A percentile compares a stretch with the other conserved stretches of the same genome.
phyloP scores from a whole-genome alignment of 2,113 vertebrate genomes.

The Talpa occidentalis region DNA sequence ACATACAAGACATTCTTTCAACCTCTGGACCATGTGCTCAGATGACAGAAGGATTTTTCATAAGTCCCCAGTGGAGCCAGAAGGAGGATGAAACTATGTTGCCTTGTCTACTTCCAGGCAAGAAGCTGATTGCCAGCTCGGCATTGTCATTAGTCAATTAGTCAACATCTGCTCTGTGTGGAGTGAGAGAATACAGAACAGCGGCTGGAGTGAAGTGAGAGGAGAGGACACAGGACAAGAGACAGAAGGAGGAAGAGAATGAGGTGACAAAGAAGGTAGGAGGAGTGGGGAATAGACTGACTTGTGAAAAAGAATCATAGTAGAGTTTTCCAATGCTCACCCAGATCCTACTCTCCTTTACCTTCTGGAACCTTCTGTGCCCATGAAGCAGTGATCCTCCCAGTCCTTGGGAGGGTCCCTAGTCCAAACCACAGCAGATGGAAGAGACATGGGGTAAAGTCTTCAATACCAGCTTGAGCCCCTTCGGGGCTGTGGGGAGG shows the following conservation, averaged over 20 bases:
- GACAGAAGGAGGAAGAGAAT: background rate
- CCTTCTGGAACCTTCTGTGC: background rate
- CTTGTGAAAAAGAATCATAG: background rate
- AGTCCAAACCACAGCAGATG: background rate
- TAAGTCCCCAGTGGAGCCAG: background rate
- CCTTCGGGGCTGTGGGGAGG: background rate
- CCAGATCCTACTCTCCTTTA: background rate
- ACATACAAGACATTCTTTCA: background rate
- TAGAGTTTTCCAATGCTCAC: background rate
- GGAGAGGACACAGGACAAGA: background rate
- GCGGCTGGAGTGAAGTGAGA: background rate
- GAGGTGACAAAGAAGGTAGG: background rate
- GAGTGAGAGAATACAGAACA: background rate
- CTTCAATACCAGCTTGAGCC: background rate
- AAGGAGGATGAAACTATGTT: background rate
- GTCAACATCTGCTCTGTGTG: background rate
- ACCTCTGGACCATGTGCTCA: background rate
- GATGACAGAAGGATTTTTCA: background rate
- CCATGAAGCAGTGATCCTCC: background rate
- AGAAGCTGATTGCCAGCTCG: background rate
- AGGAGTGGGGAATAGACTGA: background rate
- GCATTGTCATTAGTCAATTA: background rate
- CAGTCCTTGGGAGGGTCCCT: background rate
- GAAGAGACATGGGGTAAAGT: background rate
- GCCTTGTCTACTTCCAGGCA: background rate